A percentile compares a stretch with the other conserved stretches of the same genome.
These are phyloP conservation scores for Volucella inanis DNA, from an alignment of 2,888 invertebrate species.

Conservation along the genomic window DNA sequence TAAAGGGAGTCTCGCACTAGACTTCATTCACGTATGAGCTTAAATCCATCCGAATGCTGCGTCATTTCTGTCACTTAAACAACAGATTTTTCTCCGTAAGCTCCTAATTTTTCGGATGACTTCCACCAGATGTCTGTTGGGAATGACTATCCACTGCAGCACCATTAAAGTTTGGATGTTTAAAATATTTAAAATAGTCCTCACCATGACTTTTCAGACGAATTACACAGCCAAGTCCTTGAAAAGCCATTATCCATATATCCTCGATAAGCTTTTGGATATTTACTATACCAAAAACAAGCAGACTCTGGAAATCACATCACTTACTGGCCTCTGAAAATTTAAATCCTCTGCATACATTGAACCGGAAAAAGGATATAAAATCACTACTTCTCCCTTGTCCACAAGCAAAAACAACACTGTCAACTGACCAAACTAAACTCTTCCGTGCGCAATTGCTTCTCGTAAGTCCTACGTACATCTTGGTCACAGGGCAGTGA, in stretches of 20 bases:
- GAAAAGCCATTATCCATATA: slow-evolving; percentile 13
- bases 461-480: slow-evolving; percentile 26
- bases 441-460: not conserved
- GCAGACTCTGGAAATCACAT: slow-evolving; percentile 24
- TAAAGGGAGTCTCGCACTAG: too few species aligned
- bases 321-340: slow-evolving; percentile 25
- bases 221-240: slow-evolving; percentile 1
- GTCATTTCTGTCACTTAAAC: too few species aligned
- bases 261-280: slow-evolving; percentile 18
- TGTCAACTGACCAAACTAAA: slow-evolving; percentile 1
- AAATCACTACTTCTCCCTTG: slow-evolving; percentile 51
- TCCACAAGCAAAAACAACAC: slow-evolving; percentile 34
- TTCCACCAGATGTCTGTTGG: too few species aligned
- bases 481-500: slow-evolving; percentile 62
- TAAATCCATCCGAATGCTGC: too few species aligned
- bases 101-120: too few species aligned
- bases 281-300: slow-evolving; percentile 39
- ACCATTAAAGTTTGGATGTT: too few species aligned
- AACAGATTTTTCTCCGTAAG: too few species aligned
- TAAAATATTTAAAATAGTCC: too few species aligned
- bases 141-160: too few species aligned
- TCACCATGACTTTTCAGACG: too few species aligned
- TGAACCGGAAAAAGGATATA: slow-evolving; percentile 35
- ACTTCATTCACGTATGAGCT: too few species aligned
- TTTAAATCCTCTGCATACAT: slow-evolving; percentile 40